Evolutionary conservation across 2,888 invertebrate species (phyloP).

Genomic region (Neoaliturus tenellus): DNA sequence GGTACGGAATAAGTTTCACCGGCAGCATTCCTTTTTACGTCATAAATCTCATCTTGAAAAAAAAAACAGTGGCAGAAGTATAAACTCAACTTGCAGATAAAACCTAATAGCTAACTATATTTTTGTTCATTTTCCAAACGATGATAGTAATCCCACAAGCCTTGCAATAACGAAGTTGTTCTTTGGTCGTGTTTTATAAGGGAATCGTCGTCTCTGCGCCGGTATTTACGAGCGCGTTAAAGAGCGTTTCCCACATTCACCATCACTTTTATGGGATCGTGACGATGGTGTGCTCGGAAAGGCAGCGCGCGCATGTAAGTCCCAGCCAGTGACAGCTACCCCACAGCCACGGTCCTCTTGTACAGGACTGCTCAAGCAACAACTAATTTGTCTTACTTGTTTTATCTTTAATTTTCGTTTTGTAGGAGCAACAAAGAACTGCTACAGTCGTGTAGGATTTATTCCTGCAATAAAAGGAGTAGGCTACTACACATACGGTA

Average conservation of each 20-base stretch:
- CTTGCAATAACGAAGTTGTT: background rate
- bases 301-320: background rate
- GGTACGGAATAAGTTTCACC: too few relatives aligned
- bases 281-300: background rate
- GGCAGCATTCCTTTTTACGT: too few relatives aligned
- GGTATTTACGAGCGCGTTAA: background rate
- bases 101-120: too few relatives aligned
- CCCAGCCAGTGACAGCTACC: background rate
- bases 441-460: too few relatives aligned
- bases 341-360: background rate
- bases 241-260: constrained; percentile 23
- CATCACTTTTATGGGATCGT: constrained; percentile 22
- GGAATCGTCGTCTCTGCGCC: background rate
- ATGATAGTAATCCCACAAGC: too few relatives aligned
- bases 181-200: background rate
- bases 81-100: too few relatives aligned
- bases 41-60: too few relatives aligned
- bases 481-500: too few relatives aligned
- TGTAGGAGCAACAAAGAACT: background rate
- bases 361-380: background rate
- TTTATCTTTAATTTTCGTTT: background rate
- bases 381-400: constrained; percentile 5
- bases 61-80: too few relatives aligned
- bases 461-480: too few relatives aligned
- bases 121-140: too few relatives aligned